phyloP scores from a whole-genome alignment of 1,140 invertebrate species.

The Calosoma granatense region DNA sequence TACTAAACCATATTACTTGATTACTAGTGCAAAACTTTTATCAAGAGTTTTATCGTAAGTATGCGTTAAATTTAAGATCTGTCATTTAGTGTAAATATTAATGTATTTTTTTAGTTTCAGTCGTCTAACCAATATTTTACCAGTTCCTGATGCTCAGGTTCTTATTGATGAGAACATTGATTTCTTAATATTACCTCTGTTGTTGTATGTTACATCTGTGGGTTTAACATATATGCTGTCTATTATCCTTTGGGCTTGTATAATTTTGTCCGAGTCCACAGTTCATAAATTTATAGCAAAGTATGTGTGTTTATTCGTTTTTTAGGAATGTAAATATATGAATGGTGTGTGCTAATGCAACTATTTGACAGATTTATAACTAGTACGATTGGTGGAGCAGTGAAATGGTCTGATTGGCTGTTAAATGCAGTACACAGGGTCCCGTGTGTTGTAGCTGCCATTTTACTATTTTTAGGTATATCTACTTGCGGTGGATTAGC shows the following conservation, averaged over 20 bases:
- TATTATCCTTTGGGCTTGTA: constrained; percentile 34
- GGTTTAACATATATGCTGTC: constrained; percentile 39
- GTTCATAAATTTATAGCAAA: constrained; percentile 43
- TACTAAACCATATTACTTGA: constrained; percentile 36
- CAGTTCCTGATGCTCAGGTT: constrained; percentile 24
- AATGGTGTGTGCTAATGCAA: background rate
- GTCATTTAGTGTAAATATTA: background rate
- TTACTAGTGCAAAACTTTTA: constrained; percentile 28
- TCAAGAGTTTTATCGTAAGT: constrained; percentile 26
- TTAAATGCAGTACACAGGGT: constrained; percentile 41
- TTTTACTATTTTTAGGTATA: constrained; percentile 38
- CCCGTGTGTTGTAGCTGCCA: constrained; percentile 36
- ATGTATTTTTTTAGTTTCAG: constrained; percentile 11
- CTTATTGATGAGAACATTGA: constrained; percentile 28
- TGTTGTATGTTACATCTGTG: constrained; percentile 37
- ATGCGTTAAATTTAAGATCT: constrained; percentile 5
- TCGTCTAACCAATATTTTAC: constrained; percentile 20
- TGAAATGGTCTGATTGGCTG: constrained; percentile 43
- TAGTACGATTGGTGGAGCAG: constrained; percentile 38
- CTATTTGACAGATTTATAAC: constrained; percentile 39
- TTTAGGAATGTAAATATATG: constrained; percentile 12
- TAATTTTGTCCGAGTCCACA: constrained; percentile 46
- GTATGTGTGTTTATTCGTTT: constrained; percentile 31
- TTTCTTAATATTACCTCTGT: constrained; percentile 29
- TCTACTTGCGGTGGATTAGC: constrained; percentile 45